Base-by-base conservation (phyloP, 2,888 invertebrate species). In the Podabrus alpinus region DNA sequence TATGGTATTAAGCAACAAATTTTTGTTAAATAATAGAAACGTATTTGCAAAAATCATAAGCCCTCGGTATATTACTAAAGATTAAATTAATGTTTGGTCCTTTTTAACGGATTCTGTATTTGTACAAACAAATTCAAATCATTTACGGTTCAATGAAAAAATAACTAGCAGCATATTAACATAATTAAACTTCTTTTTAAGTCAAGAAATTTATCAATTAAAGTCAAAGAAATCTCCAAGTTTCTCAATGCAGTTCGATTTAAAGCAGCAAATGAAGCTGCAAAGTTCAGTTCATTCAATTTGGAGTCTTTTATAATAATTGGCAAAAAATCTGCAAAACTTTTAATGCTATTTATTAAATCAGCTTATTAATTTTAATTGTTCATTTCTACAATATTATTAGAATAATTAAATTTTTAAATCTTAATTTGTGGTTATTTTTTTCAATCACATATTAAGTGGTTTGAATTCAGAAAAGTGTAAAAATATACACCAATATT, bases 381-480 rank as follows among this genome's bases (percentile, higher is more conserved):
- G 45, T 45, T n/a, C n/a, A 45, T 45, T 45, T 45, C n/a, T 45
- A 5, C n/a, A n/a, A 45, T 45, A 11, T n/a, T n/a, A 45, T 29
- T 45, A 45, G 45, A 45, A n/a, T n/a, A 45, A 45, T 45, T 45
- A 11, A n/a, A n/a, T 45, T 1, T n/a, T 2, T 7, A 7, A 7
- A 7, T 45, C 13, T 45, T 29, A 29, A n/a, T 45, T 7, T 45
- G n/a, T 3, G n/a, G 7, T n/a, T 45, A n/a, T 45, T n/a, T 5
- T 13, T 13, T 1, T n/a, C 72, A 74, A 71, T n/a, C n/a, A n/a
- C n/a, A n/a, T n/a, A n/a, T n/a, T 72, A 74, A 78, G 77, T 78
- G 75, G 80, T 80, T 81, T 81, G 79, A 81, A 80, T 77, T 76
- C 75, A 73, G 70, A 76, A 74, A 78, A 64, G 69, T 77, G 75